Conservation (phyloP, 2,888 invertebrate genomes). For the Cancer borealis region DNA sequence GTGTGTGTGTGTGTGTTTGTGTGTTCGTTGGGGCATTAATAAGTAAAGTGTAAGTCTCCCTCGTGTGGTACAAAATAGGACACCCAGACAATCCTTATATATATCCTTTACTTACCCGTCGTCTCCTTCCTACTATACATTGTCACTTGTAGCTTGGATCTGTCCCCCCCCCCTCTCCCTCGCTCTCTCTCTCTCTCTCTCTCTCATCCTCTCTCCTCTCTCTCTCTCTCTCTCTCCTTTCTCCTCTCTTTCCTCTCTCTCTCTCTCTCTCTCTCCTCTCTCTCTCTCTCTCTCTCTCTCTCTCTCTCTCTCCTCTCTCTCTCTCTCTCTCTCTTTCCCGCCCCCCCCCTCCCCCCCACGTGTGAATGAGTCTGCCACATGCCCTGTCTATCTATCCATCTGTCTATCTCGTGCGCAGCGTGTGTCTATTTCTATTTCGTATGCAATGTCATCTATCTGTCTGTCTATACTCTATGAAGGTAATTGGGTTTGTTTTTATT, state of each 20-base stretch:
- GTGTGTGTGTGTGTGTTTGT: no score
- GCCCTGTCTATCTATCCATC: no score
- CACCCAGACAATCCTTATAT: not conserved
- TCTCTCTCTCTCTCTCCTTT: not conserved
- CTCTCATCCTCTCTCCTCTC: not conserved
- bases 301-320: not conserved
- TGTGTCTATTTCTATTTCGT: no score
- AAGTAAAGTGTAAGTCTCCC: no score
- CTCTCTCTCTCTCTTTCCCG: no score
- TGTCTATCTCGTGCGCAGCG: no score
- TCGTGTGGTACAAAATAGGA: no score
- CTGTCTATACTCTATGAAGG: not conserved
- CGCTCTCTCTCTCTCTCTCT: no score
- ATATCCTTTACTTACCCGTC: not conserved
- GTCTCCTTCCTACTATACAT: not conserved
- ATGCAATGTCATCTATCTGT: no score
- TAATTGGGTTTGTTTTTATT: constrained; percentile 22
- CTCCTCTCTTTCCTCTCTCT: not conserved
- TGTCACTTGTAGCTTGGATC: not conserved
- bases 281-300: not conserved
- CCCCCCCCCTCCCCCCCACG: no score
- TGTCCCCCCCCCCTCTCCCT: not conserved
- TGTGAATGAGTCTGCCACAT: not conserved
- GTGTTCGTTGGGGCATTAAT: no score
- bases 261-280: not conserved